phyloP scores from a whole-genome alignment of 2,888 invertebrate species.

The Nomada goodeniana region DNA sequence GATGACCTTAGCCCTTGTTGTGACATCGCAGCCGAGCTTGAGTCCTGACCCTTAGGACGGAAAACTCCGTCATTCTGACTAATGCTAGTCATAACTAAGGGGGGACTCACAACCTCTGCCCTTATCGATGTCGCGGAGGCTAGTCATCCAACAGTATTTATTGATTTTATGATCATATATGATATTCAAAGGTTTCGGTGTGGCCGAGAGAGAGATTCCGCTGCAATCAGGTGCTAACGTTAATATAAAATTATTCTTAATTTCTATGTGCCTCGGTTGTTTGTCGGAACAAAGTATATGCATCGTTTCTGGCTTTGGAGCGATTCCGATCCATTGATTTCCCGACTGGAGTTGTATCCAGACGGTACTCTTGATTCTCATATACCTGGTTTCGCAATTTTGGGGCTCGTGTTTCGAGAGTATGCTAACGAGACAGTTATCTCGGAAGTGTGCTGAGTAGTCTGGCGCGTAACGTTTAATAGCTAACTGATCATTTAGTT shows the following conservation, averaged over 20 bases:
- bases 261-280: not conserved
- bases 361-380: not conserved
- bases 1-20: no score
- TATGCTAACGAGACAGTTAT: not conserved
- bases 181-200: not conserved
- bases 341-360: not conserved
- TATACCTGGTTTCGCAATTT: slow-evolving; percentile 5
- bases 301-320: not conserved
- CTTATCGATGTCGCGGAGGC: no score
- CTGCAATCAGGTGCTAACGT: not conserved
- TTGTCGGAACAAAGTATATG: not conserved
- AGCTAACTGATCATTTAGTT: not conserved
- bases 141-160: no score
- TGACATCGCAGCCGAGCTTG: no score
- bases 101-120: no score
- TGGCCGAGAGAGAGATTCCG: not conserved
- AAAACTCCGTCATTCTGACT: no score
- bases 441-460: not conserved
- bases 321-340: not conserved
- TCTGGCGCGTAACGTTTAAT: not conserved
- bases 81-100: no score
- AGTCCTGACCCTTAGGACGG: no score
- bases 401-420: not conserved
- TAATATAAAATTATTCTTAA: not conserved
- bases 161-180: not conserved